A percentile compares a stretch with the other conserved stretches of the same genome.
These are phyloP conservation scores for Pyrrhia umbra DNA, from an alignment of 2,888 invertebrate species.

Conservation along the genomic window DNA sequence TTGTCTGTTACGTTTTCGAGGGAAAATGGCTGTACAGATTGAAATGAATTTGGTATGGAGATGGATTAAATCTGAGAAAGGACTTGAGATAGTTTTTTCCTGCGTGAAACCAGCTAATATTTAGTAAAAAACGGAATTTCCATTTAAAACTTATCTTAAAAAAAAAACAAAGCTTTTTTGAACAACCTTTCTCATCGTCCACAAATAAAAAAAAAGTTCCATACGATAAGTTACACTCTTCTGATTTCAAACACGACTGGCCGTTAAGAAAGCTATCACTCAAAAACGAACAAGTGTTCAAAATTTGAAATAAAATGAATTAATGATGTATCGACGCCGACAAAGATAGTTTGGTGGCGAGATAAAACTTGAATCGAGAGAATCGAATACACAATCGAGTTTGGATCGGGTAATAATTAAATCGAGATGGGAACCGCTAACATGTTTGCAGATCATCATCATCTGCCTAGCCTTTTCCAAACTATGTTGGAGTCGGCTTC, in stretches of 20 bases:
- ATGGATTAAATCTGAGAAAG: too few relatives aligned
- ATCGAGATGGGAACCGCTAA: too few relatives aligned
- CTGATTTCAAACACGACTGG: slow-evolving; percentile 58
- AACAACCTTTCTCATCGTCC: slow-evolving; percentile 25
- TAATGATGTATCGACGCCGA: slow-evolving; percentile 72
- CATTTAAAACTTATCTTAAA: slow-evolving; percentile 7
- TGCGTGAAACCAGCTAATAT: too few relatives aligned
- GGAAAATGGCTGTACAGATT: too few relatives aligned
- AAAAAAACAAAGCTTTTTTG: slow-evolving; percentile 24
- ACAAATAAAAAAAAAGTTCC: slow-evolving; percentile 42
- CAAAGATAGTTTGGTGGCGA: slow-evolving; percentile 49
- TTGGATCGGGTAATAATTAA: background rate
- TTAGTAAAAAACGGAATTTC: too few relatives aligned
- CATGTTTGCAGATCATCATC: too few relatives aligned
- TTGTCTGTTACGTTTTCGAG: too few relatives aligned
- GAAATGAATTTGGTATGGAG: too few relatives aligned
- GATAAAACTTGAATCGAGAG: slow-evolving; percentile 28
- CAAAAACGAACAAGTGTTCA: slow-evolving; percentile 67
- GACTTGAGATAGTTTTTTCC: too few relatives aligned
- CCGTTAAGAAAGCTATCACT: slow-evolving; percentile 67
- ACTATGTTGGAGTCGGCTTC: too few relatives aligned
- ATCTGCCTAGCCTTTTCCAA: too few relatives aligned
- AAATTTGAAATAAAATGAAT: slow-evolving; percentile 73
- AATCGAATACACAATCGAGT: slow-evolving; percentile 12
- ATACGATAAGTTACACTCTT: slow-evolving; percentile 61